Conservation (phyloP, 2,888 invertebrate genomes). For the Trissolcus japonicus region DNA sequence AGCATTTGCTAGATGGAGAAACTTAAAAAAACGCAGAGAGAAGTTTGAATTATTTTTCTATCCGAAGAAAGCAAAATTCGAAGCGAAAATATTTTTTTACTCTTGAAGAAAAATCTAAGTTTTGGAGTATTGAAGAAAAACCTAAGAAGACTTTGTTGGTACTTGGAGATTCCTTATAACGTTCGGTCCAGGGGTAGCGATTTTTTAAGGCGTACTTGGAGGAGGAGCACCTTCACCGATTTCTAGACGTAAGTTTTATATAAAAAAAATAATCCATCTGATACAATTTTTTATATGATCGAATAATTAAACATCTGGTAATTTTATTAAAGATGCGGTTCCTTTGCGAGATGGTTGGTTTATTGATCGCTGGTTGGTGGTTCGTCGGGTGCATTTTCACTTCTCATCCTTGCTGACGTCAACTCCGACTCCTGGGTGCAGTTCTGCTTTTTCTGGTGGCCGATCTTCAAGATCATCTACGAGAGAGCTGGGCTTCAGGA, state of each 20-base stretch:
- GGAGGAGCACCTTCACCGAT: not conserved
- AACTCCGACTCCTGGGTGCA: conserved; percentile 28
- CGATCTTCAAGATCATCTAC: conserved; percentile 12
- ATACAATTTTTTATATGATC: too few species aligned
- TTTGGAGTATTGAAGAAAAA: not conserved
- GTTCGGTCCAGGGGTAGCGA: too few species aligned
- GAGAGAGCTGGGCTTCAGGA: conserved; percentile 19
- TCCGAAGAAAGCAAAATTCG: not conserved
- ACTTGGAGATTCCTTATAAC: too few species aligned
- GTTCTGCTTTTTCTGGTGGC: conserved; percentile 30
- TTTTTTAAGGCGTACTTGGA: too few species aligned
- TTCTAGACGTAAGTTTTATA: not conserved
- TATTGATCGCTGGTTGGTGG: not conserved
- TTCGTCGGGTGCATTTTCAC: not conserved
- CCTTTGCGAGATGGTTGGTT: conserved; percentile 2
- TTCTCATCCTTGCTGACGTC: conserved; percentile 25
- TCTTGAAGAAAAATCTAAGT: not conserved
- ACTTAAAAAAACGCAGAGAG: not conserved
- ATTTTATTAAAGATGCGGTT: not conserved
- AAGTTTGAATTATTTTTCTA: not conserved
- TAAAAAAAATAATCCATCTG: not conserved
- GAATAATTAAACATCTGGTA: too few species aligned
- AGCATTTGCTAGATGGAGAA: not conserved
- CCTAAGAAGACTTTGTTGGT: not conserved
- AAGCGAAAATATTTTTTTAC: not conserved